Evolutionary conservation across 2,113 vertebrate species (phyloP).

Genomic region (Barnardius zonarius): DNA sequence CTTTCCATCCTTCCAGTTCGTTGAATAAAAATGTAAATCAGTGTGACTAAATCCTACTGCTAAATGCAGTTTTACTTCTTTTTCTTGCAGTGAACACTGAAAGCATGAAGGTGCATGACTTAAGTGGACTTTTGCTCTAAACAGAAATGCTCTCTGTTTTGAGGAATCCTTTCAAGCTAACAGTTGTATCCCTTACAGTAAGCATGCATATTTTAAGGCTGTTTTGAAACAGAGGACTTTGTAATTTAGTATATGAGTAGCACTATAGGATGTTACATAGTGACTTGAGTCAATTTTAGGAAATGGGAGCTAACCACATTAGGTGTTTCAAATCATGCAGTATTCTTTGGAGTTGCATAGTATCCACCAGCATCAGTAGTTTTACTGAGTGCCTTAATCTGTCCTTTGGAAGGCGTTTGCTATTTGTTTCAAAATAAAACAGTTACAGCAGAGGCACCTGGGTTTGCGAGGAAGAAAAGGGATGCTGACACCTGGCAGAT

Average conservation of each 20-base stretch:
- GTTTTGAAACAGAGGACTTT: background rate
- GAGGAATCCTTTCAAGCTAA: background rate
- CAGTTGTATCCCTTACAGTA: background rate
- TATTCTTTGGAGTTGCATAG: conserved; percentile 11
- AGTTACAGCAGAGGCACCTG: background rate
- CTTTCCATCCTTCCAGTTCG: background rate
- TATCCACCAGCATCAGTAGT: background rate
- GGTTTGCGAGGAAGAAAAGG: conserved; percentile 9
- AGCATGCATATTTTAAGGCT: background rate
- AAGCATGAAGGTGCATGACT: background rate
- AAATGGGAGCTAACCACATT: background rate
- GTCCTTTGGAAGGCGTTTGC: background rate
- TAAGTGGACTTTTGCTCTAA: conserved; percentile 21
- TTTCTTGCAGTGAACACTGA: background rate
- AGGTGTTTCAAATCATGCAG: background rate
- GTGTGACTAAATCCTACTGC: background rate
- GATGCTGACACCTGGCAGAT: conserved; percentile 51
- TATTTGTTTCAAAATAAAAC: conserved; percentile 22
- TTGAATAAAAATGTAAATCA: conserved; percentile 27
- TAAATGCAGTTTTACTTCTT: background rate
- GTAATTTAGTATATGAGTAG: conserved; percentile 27
- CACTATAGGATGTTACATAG: background rate
- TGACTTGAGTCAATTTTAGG: conserved; percentile 10
- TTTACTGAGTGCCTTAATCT: background rate
- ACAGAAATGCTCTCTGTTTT: background rate